A percentile compares a stretch with the other conserved stretches of the same genome.
These are phyloP conservation scores for Fundulus diaphanus DNA, from an alignment of 2,797 vertebrate genomes.

Conservation along the genomic window DNA sequence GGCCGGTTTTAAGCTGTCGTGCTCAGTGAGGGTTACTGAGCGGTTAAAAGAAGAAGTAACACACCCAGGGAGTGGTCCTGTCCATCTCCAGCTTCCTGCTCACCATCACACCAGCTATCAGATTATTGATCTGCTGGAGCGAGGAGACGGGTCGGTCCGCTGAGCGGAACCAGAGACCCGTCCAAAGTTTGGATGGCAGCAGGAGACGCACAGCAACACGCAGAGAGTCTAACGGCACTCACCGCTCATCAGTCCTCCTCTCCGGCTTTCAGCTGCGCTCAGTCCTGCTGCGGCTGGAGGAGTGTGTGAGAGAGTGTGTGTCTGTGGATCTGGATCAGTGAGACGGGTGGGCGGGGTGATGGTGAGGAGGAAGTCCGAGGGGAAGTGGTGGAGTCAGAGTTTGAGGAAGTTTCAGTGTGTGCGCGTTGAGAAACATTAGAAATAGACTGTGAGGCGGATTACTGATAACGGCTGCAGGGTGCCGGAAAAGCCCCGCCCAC, in stretches of 20 bases:
- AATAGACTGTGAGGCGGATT: not conserved
- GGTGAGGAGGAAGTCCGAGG: constrained; percentile 60
- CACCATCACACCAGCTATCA: constrained; percentile 1
- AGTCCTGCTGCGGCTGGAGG: constrained; percentile 23
- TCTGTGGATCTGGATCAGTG: constrained; percentile 26
- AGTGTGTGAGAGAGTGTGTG: not conserved
- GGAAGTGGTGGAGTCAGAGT: constrained; percentile 50
- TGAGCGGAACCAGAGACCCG: constrained; percentile 29
- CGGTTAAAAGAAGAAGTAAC: constrained; percentile 25
- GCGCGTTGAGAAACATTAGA: constrained; percentile 6
- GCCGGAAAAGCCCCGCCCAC: constrained; percentile 6
- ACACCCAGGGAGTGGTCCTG: constrained; percentile 54
- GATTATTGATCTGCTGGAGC: constrained; percentile 20
- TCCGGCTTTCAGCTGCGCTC: constrained; percentile 39
- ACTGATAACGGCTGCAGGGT: not conserved
- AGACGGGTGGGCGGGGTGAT: constrained; percentile 41
- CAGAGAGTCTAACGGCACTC: too few species aligned
- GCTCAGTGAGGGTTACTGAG: not conserved
- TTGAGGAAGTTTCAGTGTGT: constrained; percentile 56
- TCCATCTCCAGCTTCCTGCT: constrained; percentile 37
- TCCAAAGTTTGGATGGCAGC: constrained; percentile 14
- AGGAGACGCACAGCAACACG: not conserved
- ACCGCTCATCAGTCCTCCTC: constrained; percentile 58
- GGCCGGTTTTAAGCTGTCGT: not conserved
- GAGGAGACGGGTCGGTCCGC: constrained; percentile 17